Percentiles rank a stretch among this genome's conserved stretches.
Evolutionary conservation across 2,113 vertebrate species (phyloP).

Genomic region (Potamarius usumacintae): DNA sequence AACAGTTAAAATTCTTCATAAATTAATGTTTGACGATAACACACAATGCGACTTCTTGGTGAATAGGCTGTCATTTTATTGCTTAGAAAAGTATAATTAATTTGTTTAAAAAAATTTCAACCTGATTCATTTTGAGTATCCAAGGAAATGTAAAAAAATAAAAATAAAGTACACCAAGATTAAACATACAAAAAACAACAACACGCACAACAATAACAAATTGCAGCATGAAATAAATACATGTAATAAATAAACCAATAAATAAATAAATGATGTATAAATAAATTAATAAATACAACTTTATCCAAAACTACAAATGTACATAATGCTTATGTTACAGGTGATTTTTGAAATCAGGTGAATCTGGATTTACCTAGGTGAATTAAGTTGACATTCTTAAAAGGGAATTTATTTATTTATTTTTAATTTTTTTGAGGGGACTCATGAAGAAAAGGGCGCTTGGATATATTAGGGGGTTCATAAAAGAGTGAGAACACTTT

Average conservation of each 20-base stretch:
- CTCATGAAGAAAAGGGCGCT: too few relatives aligned
- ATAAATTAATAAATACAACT: slow-evolving; percentile 44
- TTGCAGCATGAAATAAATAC: slow-evolving; percentile 37
- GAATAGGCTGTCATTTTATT: slow-evolving; percentile 36
- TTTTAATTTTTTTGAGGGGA: too few relatives aligned
- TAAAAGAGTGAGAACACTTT: too few relatives aligned
- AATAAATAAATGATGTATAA: slow-evolving; percentile 41
- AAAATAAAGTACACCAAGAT: neutral
- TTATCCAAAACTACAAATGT: slow-evolving; percentile 23
- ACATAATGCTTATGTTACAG: neutral
- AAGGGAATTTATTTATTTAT: too few relatives aligned
- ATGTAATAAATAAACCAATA: slow-evolving; percentile 45
- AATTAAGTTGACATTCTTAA: too few relatives aligned
- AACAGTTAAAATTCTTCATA: neutral
- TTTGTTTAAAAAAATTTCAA: neutral
- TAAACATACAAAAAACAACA: neutral
- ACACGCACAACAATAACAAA: neutral
- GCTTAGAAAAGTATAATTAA: slow-evolving; percentile 30
- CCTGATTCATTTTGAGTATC: slow-evolving; percentile 5
- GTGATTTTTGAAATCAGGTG: too few relatives aligned
- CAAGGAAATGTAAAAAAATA: neutral
- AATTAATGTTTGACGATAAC: neutral
- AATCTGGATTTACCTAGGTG: too few relatives aligned
- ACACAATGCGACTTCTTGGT: neutral
- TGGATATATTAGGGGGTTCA: too few relatives aligned